Evolutionary conservation across 2,797 vertebrate species (phyloP).

Genomic region (Heliangelus exortis): DNA sequence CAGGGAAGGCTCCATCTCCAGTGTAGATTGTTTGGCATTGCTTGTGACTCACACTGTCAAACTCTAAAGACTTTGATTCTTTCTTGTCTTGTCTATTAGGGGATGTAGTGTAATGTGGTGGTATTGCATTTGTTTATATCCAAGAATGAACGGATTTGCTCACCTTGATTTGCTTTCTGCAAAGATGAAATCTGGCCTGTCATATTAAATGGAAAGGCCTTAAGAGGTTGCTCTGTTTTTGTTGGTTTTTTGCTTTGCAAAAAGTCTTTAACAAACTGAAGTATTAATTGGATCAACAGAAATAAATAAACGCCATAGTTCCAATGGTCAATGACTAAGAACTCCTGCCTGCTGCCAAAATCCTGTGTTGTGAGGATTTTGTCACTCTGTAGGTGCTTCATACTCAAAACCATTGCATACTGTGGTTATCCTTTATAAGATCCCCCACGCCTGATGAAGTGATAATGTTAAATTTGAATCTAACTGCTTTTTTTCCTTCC

Average conservation of each 20-base stretch:
- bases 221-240: neutral
- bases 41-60: neutral
- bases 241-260: neutral
- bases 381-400: neutral
- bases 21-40: neutral
- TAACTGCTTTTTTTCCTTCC: conserved; percentile 7
- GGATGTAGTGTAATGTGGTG: neutral
- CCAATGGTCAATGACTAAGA: neutral
- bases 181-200: neutral
- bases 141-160: neutral
- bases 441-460: neutral
- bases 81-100: neutral
- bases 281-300: neutral
- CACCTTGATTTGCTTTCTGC: neutral
- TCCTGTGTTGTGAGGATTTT: neutral
- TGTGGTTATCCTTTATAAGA: neutral
- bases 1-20: neutral
- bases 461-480: neutral
- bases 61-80: neutral
- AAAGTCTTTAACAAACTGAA: neutral
- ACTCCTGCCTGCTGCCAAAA: neutral
- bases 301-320: neutral
- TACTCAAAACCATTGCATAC: neutral
- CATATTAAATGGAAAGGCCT: neutral
- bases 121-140: neutral